Percentiles rank a stretch among this genome's conserved stretches.
Evolutionary conservation across 2,888 invertebrate genomes (phyloP).

Genomic region (Acrobasis suavella): DNA sequence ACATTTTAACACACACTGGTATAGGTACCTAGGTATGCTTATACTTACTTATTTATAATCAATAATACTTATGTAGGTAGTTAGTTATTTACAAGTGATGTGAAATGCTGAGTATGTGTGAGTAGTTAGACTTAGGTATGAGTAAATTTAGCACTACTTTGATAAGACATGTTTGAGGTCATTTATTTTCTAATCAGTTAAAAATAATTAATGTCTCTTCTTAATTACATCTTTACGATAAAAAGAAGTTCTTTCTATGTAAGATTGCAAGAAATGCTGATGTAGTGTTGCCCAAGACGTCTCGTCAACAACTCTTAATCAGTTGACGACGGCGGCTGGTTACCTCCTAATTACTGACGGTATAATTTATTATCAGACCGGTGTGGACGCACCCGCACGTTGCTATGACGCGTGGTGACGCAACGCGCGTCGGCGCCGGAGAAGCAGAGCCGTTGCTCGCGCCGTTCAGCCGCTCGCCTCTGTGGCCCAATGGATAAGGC

Average conservation of each 20-base stretch:
- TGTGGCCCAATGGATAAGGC: slow-evolving; percentile 93
- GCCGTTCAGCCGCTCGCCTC: slow-evolving; percentile 92
- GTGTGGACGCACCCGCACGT: slow-evolving; percentile 50
- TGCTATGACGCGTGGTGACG: slow-evolving; percentile 53
- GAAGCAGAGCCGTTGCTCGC: slow-evolving; percentile 84
- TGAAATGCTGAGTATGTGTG: neutral
- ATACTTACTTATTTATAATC: no score
- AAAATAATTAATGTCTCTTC: no score
- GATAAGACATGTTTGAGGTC: neutral
- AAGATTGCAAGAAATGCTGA: neutral
- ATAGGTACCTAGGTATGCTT: no score
- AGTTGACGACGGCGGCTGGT: slow-evolving; percentile 25
- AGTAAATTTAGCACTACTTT: neutral
- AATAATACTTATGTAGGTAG: no score
- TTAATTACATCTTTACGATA: no score
- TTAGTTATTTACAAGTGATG: neutral
- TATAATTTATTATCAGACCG: slow-evolving; percentile 34
- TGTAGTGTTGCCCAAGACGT: neutral
- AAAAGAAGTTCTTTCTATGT: neutral
- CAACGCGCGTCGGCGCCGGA: slow-evolving; percentile 50
- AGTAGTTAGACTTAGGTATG: neutral
- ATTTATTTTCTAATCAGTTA: neutral
- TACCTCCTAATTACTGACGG: slow-evolving; percentile 14
- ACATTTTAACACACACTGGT: neutral
- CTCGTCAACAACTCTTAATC: neutral